Evolutionary conservation across 2,888 invertebrate species (phyloP).

Genomic region (Eucera pruinosa): DNA sequence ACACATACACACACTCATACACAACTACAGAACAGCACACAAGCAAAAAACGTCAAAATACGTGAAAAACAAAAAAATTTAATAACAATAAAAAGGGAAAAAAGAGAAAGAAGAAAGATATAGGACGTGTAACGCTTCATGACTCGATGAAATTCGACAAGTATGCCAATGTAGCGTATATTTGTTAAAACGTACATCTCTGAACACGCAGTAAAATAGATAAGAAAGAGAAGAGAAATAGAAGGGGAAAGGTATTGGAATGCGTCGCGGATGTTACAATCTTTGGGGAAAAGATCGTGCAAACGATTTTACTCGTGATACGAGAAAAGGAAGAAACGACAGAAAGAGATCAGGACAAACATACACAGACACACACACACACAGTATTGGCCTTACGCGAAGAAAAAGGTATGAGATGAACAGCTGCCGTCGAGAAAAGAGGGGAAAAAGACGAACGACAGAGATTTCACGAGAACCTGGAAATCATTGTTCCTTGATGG

Average conservation of each 20-base stretch:
- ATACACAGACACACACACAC: no score
- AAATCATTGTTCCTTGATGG: slow-evolving; percentile 5
- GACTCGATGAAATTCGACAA: slow-evolving; percentile 61
- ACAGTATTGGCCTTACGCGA: slow-evolving; percentile 19
- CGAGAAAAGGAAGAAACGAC: background rate
- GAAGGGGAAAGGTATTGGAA: slow-evolving; percentile 7
- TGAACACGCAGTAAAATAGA: slow-evolving; percentile 37
- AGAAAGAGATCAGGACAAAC: no score
- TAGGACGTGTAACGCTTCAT: slow-evolving; percentile 62
- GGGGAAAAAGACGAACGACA: background rate
- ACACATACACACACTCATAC: slow-evolving; percentile 27
- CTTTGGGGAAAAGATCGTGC: slow-evolving; percentile 8
- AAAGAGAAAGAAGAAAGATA: slow-evolving; percentile 35
- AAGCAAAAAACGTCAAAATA: slow-evolving; percentile 52
- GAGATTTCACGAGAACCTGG: slow-evolving; percentile 9
- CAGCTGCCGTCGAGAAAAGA: slow-evolving; percentile 2
- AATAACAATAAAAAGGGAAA: slow-evolving; percentile 30
- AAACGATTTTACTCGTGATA: background rate
- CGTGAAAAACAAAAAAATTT: slow-evolving; percentile 43
- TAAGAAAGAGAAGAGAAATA: background rate
- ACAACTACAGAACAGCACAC: no score
- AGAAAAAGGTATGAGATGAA: slow-evolving; percentile 7
- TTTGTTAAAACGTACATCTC: slow-evolving; percentile 35
- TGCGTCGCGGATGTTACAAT: slow-evolving; percentile 12
- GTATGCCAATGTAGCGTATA: slow-evolving; percentile 64